A percentile compares a stretch with the other conserved stretches of the same genome.
Conservation (phyloP, 2,113 vertebrate genomes). For the Calyptommatus sinebrachiatus region DNA sequence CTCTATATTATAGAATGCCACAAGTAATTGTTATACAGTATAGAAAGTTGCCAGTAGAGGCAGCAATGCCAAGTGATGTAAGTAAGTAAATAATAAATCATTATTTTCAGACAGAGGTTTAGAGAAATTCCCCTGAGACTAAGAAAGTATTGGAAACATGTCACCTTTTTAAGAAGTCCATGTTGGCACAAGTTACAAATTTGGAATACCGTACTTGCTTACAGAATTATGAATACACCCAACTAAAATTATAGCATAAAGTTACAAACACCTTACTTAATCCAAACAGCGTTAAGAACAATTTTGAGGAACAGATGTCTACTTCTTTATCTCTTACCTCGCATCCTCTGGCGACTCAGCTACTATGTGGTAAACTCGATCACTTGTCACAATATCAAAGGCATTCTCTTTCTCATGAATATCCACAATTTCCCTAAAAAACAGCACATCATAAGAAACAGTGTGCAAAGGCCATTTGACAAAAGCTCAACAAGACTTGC, state of each 20-base stretch:
- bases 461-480: slow-evolving; percentile 16
- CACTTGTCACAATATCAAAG: slow-evolving; percentile 87
- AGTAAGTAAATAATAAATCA: no score
- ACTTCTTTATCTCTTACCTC: slow-evolving; percentile 68
- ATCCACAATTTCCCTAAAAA: slow-evolving; percentile 87
- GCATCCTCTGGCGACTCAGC: slow-evolving; percentile 92
- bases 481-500: neutral
- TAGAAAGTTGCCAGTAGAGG: no score
- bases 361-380: slow-evolving; percentile 89
- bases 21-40: neutral
- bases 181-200: neutral
- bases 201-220: neutral
- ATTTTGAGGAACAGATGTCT: neutral
- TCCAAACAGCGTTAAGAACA: neutral
- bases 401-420: slow-evolving; percentile 94
- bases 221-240: neutral
- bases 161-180: neutral
- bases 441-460: slow-evolving; percentile 30
- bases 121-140: neutral
- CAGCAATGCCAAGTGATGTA: no score
- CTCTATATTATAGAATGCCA: neutral
- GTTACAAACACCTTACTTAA: neutral
- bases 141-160: neutral
- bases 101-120: neutral
- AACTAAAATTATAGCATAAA: neutral